Evolutionary conservation across 1,140 invertebrate genomes (phyloP), one percentile per base, ranked within the genome.

Genomic region (Diorhabda elongata): DNA sequence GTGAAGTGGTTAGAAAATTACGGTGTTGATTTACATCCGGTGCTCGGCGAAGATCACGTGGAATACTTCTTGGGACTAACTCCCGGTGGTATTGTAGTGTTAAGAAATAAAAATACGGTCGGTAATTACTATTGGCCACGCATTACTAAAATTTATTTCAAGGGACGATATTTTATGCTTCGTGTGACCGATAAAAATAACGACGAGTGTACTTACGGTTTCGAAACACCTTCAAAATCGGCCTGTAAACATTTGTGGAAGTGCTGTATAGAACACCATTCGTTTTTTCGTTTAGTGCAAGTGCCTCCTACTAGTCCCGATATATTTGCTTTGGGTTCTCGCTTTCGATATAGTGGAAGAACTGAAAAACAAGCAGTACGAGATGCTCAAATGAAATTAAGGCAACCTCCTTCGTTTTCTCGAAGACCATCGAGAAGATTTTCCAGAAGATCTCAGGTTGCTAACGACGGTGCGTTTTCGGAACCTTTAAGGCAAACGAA

Each of bases 61-160:
- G 94, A 97, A 78, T 99, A 99, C 84, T 96, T 93, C 83, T 86
- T 99, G 75, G 98, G 98, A 44, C 83, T 99, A 73, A 98, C 97
- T 61, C 98, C 98, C 65, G 97, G 95, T 79, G 98, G 98, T 66
- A 93, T 99, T 78, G 91, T 99, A 75, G 92, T 99, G 58, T 89
- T 99, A 77, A 89, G 98, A 74, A 97, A 96, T 79, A 92, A 94
- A 83, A 93, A 90, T 81, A 98, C 98, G 85, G 98, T 99, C 74
- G 98, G 97, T 73, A 95, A 98, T 82, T 99, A 99, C 84, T 98
- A 97, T 83, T 99, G 98, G 98, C 95, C 96, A 60, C 89, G 96
- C 81, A 97, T 98, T 77, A 94, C 92, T 70, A 97, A 97, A 86
- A 91, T 98, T 74, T 96, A 95, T 82, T 96, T 95, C 83, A 97